Base-by-base conservation (phyloP, 2,888 invertebrate species). In the Pelosia muscerda region DNA sequence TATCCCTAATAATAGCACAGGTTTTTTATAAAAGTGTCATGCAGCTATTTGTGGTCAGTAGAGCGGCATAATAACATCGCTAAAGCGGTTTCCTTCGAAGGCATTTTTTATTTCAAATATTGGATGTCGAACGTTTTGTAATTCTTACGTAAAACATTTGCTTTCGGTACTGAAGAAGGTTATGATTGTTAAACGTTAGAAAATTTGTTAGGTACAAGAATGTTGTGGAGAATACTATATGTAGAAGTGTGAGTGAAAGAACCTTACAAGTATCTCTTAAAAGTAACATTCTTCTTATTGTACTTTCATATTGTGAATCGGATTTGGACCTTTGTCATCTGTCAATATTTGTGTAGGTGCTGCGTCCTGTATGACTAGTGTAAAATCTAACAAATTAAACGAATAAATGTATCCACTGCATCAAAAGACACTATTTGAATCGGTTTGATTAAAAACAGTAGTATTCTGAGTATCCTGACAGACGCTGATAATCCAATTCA, bases 31-130 rank as follows among this genome's bases (percentile, higher is more conserved):
- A 78, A 79, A 77, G 64, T 75, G 68, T 56, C 70, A 67, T 63
- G 66, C 34, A 38, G 57, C 73, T 74, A 81, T 82, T 81, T 75
- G 66, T 54, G 68, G 26, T 15, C 82, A 79, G 66, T 75, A 69
- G 74, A 75, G 72, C 82, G 66, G 65, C 56, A 62, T 74, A 77
- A 79, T 77, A 73, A 71, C 71, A 68, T 68, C 73, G 68, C 19
- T 60, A 60, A 66, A 68, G 60, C 56, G 58, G 60, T 78, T 81
- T 79, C 79, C 81, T 78, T 79, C 75, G 66, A 63, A 71, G 68
- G 65, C 69, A 73, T 81, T 79, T 80, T 75, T 79, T 74, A 78
- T 74, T 74, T 74, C 73, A 77, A 78, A 78, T 72, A 80, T 66
- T 72, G 69, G 74, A 74, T 66, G 75, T 26, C 64, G 31, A 63